These are phyloP conservation scores for Nemoura dubitans DNA, from an alignment of 2,888 invertebrate genomes.

Conservation along the genomic window DNA sequence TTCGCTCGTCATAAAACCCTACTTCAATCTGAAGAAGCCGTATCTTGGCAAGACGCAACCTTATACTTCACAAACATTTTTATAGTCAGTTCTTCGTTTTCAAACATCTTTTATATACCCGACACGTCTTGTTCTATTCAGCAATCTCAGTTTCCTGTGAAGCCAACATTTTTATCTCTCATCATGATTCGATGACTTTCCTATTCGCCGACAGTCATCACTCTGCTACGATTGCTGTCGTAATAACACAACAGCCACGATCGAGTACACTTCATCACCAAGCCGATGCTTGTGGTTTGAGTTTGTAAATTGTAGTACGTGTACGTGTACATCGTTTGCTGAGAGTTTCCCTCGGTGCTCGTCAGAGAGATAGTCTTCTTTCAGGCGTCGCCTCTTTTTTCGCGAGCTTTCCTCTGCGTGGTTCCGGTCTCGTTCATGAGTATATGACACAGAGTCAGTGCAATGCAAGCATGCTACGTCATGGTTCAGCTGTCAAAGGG, in stretches of 20 bases:
- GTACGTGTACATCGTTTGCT: background rate
- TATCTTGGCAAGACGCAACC: background rate
- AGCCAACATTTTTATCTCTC: background rate
- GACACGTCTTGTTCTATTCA: background rate
- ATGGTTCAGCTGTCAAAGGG: constrained; percentile 46
- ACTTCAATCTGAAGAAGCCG: background rate
- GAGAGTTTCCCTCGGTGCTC: background rate
- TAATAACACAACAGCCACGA: background rate
- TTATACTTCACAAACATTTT: background rate
- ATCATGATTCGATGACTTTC: constrained; percentile 1
- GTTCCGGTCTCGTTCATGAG: constrained; percentile 44
- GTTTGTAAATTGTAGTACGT: background rate
- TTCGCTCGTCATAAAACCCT: background rate
- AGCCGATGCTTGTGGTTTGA: background rate
- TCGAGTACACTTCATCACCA: background rate
- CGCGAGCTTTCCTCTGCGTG: constrained; percentile 19
- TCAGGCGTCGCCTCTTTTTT: constrained; percentile 2
- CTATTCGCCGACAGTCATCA: constrained; percentile 7
- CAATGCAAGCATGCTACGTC: constrained; percentile 34
- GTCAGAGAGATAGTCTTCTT: constrained; percentile 28
- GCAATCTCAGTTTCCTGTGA: background rate
- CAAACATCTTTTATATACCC: constrained; percentile 2
- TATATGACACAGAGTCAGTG: background rate
- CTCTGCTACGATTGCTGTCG: background rate
- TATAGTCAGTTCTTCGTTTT: background rate